Evolutionary conservation across 2,888 invertebrate species (phyloP).

Genomic region (Leucozona laternaria): DNA sequence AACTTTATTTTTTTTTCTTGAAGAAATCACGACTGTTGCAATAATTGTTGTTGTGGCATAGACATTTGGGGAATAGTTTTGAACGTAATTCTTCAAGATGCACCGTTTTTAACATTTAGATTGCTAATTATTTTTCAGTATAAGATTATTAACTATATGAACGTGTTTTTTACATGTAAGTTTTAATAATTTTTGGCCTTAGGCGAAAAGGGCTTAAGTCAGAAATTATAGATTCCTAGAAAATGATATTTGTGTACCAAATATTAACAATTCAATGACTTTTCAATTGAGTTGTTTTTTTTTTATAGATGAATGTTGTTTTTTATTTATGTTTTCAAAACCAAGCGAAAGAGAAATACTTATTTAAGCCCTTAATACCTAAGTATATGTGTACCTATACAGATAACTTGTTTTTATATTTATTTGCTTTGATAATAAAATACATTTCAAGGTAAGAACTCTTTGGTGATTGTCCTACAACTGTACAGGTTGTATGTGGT

Average conservation of each 20-base stretch:
- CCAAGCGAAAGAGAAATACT: background rate
- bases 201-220: background rate
- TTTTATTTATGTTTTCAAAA: background rate
- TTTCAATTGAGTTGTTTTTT: no score
- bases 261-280: no score
- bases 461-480: conserved; percentile 93
- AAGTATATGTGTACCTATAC: no score
- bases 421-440: conserved; percentile 83
- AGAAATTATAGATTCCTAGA: background rate
- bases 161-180: conserved; percentile 97
- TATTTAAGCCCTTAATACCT: background rate
- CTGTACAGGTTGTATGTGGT: conserved; percentile 93
- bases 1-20: conserved; percentile 3
- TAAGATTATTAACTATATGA: conserved; percentile 96
- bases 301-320: no score
- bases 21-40: conserved; percentile 82
- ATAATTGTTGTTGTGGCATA: conserved; percentile 91
- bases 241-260: background rate
- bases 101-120: conserved; percentile 93
- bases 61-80: conserved; percentile 95
- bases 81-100: conserved; percentile 94
- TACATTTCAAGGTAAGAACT: conserved; percentile 88
- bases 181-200: conserved; percentile 83
- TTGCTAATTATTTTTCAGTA: conserved; percentile 94
- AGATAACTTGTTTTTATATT: background rate